A percentile compares a stretch with the other conserved stretches of the same genome.
Conservation (phyloP, 2,113 vertebrate species). For the Lagopus leucura region DNA sequence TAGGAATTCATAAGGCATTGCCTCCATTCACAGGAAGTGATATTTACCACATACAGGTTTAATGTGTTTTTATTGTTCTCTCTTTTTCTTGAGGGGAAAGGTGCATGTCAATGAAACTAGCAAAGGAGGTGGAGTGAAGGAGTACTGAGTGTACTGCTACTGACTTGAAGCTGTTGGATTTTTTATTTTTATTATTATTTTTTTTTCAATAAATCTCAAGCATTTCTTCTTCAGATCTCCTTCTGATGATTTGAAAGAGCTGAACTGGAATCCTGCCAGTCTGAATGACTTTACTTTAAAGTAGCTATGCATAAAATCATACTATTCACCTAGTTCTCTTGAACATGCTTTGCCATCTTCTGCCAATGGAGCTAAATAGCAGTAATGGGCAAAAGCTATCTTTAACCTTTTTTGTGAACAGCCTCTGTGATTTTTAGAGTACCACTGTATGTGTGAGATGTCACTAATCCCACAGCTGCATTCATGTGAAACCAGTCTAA, state of each 20-base stretch:
- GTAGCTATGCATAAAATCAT: background rate
- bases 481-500: background rate
- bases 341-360: background rate
- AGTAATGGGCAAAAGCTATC: background rate
- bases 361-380: background rate
- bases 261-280: background rate
- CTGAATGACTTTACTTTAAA: background rate
- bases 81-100: background rate
- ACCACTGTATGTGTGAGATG: background rate
- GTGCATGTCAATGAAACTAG: background rate
- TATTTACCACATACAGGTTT: background rate
- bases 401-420: background rate
- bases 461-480: background rate
- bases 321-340: background rate
- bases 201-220: background rate
- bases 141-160: background rate
- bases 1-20: background rate
- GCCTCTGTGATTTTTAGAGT: background rate
- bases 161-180: background rate
- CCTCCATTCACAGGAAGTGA: background rate
- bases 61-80: background rate
- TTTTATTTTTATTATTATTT: background rate
- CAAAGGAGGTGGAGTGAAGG: background rate
- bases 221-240: conserved; percentile 1
- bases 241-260: background rate